phyloP scores from a whole-genome alignment of 2,888 invertebrate species.

The Cheilosia impressa region DNA sequence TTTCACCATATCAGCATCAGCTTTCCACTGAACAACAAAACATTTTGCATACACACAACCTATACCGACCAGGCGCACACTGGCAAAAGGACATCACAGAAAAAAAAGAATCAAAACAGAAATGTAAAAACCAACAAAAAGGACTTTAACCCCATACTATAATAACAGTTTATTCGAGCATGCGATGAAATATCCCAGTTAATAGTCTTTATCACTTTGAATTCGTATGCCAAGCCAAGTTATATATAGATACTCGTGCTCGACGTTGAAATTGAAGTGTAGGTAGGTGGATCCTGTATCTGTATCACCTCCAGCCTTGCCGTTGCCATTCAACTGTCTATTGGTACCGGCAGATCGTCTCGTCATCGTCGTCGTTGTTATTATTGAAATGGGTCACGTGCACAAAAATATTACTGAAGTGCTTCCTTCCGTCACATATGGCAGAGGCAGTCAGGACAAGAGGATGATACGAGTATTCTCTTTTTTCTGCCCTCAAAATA shows the following conservation, averaged over 20 bases:
- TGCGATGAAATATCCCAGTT: conserved; percentile 52
- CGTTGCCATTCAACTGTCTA: conserved; percentile 56
- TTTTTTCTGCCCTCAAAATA: not conserved
- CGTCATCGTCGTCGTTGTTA: conserved; percentile 41
- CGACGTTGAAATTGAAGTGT: not conserved
- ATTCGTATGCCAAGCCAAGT: conserved; percentile 3
- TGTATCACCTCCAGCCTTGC: conserved; percentile 21
- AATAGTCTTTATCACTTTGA: conserved; percentile 70
- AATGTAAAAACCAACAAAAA: not conserved
- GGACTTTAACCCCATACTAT: conserved; percentile 32
- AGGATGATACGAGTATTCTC: conserved; percentile 33
- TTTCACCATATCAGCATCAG: conserved; percentile 21
- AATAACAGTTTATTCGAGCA: conserved; percentile 19
- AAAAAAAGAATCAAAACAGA: conserved; percentile 13
- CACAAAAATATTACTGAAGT: conserved; percentile 72
- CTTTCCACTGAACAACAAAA: conserved; percentile 35
- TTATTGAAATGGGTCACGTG: conserved; percentile 74
- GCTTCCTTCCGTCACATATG: conserved; percentile 73
- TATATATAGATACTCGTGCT: not conserved
- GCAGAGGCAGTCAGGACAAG: conserved; percentile 33
- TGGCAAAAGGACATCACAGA: conserved; percentile 32
- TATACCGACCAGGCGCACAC: conserved; percentile 8
- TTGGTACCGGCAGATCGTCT: conserved; percentile 17
- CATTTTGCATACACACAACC: conserved; percentile 31
- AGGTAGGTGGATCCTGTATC: conserved; percentile 3